Base-by-base conservation (phyloP, 2,113 vertebrate genomes). In the Tretioscincus oriximinensis region DNA sequence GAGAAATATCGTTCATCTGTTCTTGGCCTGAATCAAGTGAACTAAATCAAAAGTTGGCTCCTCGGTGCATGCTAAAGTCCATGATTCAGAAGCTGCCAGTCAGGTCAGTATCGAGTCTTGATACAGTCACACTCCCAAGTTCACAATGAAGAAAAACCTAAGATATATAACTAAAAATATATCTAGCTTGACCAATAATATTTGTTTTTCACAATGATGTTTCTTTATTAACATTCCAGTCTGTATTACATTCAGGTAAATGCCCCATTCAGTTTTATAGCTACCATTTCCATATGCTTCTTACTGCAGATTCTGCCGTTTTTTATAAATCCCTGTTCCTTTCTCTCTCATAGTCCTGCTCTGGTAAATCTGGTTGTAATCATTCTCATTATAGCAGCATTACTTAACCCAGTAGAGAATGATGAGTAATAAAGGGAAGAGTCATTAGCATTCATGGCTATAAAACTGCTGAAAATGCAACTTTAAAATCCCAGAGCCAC, bases 341-440 rank as follows among this genome's bases (percentile, higher is more conserved):
- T n/a, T 61, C 60, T 88, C 45, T 65, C 47, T 51, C 61, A 71
- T 29, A 70, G 20, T 77, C 3, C 73, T 70, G 22, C 80, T 85
- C 80, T 85, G 74, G 14, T 84, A 81, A 85, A 89, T 51, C 72
- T 72, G 29, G 73, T 60, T 87, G 31, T 81, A 84, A 88, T 88
- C 67, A 81, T 31, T 69, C 69, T 80, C 86, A 87, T 69, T 35
- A 81, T 76, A 77, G 82, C 79, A 86, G 54, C n/a, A 28, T 75
- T 81, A 35, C 76, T 91, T 89, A 86, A 69, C 29, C 26, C n/a
- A 21, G 51, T 31, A 73, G 86, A 85, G 78, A 81, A 85, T 75
- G 76, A 85, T 73, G 76, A 81, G 58, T 77, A 87, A 66, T 85
- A 84, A 87, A 84, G 76, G 75, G 71, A 80, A 78, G 86, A 63